Conservation (phyloP, 1,140 invertebrate species). For the Zaprionus lachaisei region DNA sequence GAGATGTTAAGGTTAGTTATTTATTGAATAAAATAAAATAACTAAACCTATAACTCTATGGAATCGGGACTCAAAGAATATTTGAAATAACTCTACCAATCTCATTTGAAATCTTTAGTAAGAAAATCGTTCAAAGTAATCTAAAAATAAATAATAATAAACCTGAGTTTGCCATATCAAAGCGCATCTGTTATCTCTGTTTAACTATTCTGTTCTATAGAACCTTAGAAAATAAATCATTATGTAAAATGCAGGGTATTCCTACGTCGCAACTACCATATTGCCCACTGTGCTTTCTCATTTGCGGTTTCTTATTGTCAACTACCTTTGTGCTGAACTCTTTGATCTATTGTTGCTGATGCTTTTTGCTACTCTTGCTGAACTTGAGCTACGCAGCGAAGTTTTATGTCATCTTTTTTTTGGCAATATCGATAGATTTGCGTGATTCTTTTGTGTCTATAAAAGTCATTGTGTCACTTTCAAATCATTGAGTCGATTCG, state of each 20-base stretch:
- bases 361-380: slow-evolving; percentile 40
- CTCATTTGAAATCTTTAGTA: too few species aligned
- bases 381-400: slow-evolving; percentile 60
- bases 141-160: too few species aligned
- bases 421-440: slow-evolving; percentile 37
- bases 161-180: too few species aligned
- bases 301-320: slow-evolving; percentile 43
- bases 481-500: slow-evolving; percentile 38
- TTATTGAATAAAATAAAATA: too few species aligned
- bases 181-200: too few species aligned
- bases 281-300: background rate
- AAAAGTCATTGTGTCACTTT: slow-evolving; percentile 54
- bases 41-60: too few species aligned
- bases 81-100: too few species aligned
- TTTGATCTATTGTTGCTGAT: slow-evolving; percentile 42
- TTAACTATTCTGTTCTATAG: too few species aligned
- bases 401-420: slow-evolving; percentile 42
- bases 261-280: background rate
- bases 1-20: too few species aligned
- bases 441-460: slow-evolving; percentile 36
- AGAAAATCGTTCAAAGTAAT: too few species aligned
- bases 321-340: slow-evolving; percentile 50
- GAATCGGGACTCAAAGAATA: too few species aligned
- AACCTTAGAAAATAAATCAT: too few species aligned
- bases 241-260: slow-evolving; percentile 8